These are phyloP conservation scores for Poecile montanus DNA, from an alignment of 2,797 vertebrate species.

Conservation along the genomic window DNA sequence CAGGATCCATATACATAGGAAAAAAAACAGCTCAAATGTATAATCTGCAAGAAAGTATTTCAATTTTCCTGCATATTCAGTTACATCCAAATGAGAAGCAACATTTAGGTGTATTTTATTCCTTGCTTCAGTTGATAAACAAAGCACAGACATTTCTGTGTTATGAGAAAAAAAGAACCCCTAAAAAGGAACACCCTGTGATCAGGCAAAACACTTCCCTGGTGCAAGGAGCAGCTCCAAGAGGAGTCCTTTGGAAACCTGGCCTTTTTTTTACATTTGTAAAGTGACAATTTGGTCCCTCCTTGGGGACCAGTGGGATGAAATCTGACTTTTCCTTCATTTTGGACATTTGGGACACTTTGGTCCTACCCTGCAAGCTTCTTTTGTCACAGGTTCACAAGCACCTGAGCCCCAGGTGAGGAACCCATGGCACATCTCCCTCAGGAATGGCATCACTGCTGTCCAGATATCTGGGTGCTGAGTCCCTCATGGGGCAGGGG, in stretches of 20 bases:
- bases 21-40: not conserved
- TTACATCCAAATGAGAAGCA: not conserved
- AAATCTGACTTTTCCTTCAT: not conserved
- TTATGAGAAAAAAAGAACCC: not conserved
- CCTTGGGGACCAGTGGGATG: not conserved
- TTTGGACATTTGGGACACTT: not conserved
- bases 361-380: not conserved
- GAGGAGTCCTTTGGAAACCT: not conserved
- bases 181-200: not conserved
- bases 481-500: not conserved
- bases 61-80: not conserved
- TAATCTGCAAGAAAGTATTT: not conserved
- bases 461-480: rapidly evolving
- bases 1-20: not conserved
- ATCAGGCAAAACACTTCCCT: not conserved
- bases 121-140: not conserved
- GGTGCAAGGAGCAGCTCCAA: not conserved
- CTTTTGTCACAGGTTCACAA: not conserved
- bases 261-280: not conserved
- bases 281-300: not conserved
- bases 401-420: not conserved
- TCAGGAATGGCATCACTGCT: not conserved
- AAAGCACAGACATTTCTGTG: not conserved
- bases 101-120: not conserved
- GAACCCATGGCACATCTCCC: not conserved